A percentile compares a stretch with the other conserved stretches of the same genome.
phyloP scores from a whole-genome alignment of 2,113 vertebrate genomes.

The Dascyllus trimaculatus region DNA sequence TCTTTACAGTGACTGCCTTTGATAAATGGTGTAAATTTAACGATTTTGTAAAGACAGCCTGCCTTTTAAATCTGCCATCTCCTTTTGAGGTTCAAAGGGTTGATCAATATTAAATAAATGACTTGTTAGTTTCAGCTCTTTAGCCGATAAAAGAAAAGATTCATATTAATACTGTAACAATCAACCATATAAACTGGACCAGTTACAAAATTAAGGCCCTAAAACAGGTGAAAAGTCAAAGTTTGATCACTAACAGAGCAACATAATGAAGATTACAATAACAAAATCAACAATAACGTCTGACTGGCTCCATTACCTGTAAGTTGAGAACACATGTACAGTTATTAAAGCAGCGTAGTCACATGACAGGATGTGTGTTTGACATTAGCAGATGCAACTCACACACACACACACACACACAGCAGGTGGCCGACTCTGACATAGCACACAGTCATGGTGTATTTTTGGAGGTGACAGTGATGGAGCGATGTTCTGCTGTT shows the following conservation, averaged over 20 bases:
- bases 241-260: too few species aligned
- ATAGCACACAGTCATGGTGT: slow-evolving; percentile 76
- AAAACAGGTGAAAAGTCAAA: too few species aligned
- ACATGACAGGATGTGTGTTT: slow-evolving; percentile 15
- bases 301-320: not conserved
- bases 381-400: not conserved
- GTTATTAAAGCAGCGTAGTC: not conserved
- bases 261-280: not conserved
- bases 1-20: too few species aligned
- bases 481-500: slow-evolving; percentile 52
- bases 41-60: too few species aligned
- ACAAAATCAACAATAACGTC: not conserved
- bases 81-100: too few species aligned
- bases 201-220: too few species aligned
- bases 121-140: not conserved
- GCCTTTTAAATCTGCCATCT: too few species aligned
- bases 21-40: too few species aligned
- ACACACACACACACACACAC: slow-evolving; percentile 24
- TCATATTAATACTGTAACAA: not conserved
- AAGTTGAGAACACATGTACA: not conserved
- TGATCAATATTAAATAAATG: too few species aligned
- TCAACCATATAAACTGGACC: not conserved
- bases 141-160: not conserved
- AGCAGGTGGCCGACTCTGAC: slow-evolving; percentile 71
- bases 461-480: slow-evolving; percentile 80